Evolutionary conservation across 2,888 invertebrate species (phyloP), one percentile per base, ranked within the genome.

Genomic region (Papilio elwesi): DNA sequence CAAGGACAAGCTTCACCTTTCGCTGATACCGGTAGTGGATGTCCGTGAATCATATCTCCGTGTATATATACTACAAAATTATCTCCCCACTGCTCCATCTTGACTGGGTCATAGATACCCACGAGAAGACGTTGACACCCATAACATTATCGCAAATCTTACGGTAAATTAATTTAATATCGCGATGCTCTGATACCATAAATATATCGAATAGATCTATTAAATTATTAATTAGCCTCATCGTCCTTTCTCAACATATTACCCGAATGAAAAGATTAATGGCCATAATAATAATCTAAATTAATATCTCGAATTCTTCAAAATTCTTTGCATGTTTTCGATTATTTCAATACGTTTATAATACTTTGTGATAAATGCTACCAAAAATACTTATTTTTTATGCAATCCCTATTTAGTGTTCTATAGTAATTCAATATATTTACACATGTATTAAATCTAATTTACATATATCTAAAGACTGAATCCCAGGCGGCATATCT

Each of bases 61-160:
- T 79, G 85, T 83, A 88, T 92, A 87, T 92, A 93, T 93, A 92
- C 87, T 81, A 82, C 80, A 82, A 82, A 83, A 83, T 82, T 80
- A 83, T 83, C 76, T 87, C 90, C 90, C 92, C 90, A 88, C 59
- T 59, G 59, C 59, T 26, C 36, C 59, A 59, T 59, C 59, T 64
- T 43, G 68, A 73, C 64, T 51, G 64, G 55, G 63, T 73, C 73
- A 64, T 57, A 73, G 68, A 68, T 48, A 73, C 64, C 43, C 51
- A 64, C 53, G 64, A 55, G 51, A 55, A 68, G 68, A 64, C 68
- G 53, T 73, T 68, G 73, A 73, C 73, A 68, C 64, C 51, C 57
- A 64, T 68, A 72, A 72, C 64, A 57, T 64, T 62, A 64, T 68
- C 68, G 63, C 73, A 64, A 57, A 57, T 57, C 55, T 73, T 73